phyloP scores from a whole-genome alignment of 2,113 vertebrate species.

The Bubalus kerabau region DNA sequence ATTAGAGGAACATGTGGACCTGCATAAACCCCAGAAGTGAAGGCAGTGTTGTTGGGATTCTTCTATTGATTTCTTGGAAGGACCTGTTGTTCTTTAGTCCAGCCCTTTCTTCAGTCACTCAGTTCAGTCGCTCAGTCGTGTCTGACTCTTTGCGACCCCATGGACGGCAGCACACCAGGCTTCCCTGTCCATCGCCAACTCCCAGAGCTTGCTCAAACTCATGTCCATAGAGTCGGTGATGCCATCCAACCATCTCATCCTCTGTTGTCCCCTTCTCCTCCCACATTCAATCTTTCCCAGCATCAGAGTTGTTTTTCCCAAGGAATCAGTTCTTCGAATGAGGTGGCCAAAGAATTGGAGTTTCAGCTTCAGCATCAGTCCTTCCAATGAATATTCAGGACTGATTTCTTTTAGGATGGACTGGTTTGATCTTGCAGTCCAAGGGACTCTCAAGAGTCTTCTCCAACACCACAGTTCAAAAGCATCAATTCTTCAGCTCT shows the following conservation, averaged over 20 bases:
- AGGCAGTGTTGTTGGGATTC: background rate
- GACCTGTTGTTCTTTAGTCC: background rate
- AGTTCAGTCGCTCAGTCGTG: background rate
- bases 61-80: background rate
- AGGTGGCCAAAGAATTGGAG: background rate
- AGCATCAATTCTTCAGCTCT: background rate
- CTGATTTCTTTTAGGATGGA: background rate
- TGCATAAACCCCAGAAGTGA: background rate
- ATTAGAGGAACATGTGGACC: background rate
- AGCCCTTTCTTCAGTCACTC: background rate
- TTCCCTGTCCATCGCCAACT: background rate
- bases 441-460: background rate
- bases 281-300: fast-evolving
- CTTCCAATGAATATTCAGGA: background rate
- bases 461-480: background rate
- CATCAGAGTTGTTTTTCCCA: background rate
- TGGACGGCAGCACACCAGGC: fast-evolving
- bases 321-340: fast-evolving
- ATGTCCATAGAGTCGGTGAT: fast-evolving
- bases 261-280: background rate
- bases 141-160: background rate
- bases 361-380: background rate
- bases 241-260: background rate
- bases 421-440: background rate
- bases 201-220: background rate